phyloP scores from a whole-genome alignment of 2,888 invertebrate species.

The Drosophila dives region DNA sequence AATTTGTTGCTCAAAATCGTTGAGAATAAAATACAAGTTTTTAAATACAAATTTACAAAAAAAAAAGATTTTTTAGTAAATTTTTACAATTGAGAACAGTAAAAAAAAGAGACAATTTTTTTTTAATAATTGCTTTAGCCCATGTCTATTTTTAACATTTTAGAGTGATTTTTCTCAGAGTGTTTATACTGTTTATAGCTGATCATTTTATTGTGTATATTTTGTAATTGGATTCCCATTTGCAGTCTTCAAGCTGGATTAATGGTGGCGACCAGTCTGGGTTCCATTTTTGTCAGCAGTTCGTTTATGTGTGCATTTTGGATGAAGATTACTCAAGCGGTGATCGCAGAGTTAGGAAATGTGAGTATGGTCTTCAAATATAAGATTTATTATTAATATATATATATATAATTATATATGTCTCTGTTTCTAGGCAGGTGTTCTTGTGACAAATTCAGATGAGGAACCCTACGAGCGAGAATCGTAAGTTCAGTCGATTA shows the following conservation, averaged over 20 bases:
- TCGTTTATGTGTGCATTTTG: constrained; percentile 45
- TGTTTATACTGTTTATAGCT: background rate
- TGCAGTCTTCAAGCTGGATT: constrained; percentile 50
- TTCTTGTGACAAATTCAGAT: constrained; percentile 15
- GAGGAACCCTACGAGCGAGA: constrained; percentile 57
- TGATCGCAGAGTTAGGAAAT: constrained; percentile 29
- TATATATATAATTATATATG: background rate
- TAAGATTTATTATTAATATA: background rate
- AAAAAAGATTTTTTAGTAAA: background rate
- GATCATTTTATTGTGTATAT: background rate
- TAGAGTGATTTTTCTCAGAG: background rate
- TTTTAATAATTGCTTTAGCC: background rate
- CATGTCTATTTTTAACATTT: background rate
- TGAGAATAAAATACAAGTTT: background rate
- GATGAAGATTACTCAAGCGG: constrained; percentile 61
- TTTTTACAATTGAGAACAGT: background rate
- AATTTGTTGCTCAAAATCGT: background rate
- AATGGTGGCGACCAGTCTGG: background rate
- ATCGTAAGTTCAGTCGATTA: constrained; percentile 46
- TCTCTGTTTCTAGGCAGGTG: constrained; percentile 39
- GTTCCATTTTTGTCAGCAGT: constrained; percentile 22
- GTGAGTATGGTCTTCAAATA: constrained; percentile 29
- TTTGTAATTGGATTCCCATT: background rate
- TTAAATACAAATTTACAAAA: background rate
- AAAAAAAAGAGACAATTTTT: background rate